Base-by-base conservation (phyloP, 2,888 invertebrate genomes). In the Pandemis cinnamomeana region DNA sequence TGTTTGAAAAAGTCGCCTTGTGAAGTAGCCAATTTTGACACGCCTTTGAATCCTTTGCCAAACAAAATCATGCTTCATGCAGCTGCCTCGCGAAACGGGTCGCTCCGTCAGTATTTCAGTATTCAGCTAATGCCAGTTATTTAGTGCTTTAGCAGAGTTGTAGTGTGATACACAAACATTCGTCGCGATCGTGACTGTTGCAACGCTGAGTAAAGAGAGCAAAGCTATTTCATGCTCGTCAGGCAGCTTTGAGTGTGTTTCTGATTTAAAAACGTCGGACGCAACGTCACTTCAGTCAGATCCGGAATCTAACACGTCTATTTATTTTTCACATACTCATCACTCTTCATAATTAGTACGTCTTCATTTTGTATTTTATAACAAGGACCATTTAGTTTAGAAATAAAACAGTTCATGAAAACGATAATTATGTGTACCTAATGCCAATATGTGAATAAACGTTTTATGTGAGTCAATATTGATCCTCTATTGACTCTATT, bases 121-220 rank as follows among this genome's bases (percentile, higher is more conserved):
- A 55, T 15, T 3, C 20, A 7, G 53, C 53, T n/a, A 51, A 51
- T 55, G 15, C 20, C 20, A 55, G 15, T n/a, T 3, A 15, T 15
- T n/a, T 48, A 13, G 5, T 11, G 11, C 48, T 11, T 11, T 51
- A 15, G 53, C 7, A 48, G 11, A 48, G 10, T 44, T 20, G 13
- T 7, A 55, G 13, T 8, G 53, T 6, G 5, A 55, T 55, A 20
- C 15, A 55, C 8, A 55, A 55, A 55, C 7, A 55, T 55, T 15
- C 20, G 15, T 55, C 53, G 20, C 53, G 3, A 15, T 55, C 15
- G 53, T 55, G 7, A 7, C 7, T 55, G 8, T 55, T 55, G 15
- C 53, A 55, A 55, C 53, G 53, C 53, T 55, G 53, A 44, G 44
- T 44, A 36, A 36, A 36, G 44, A 55, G 53, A 55, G 15, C 53